Evolutionary conservation across 2,797 vertebrate species (phyloP), one percentile per base, ranked within the genome.

Genomic region (Artibeus jamaicensis): DNA sequence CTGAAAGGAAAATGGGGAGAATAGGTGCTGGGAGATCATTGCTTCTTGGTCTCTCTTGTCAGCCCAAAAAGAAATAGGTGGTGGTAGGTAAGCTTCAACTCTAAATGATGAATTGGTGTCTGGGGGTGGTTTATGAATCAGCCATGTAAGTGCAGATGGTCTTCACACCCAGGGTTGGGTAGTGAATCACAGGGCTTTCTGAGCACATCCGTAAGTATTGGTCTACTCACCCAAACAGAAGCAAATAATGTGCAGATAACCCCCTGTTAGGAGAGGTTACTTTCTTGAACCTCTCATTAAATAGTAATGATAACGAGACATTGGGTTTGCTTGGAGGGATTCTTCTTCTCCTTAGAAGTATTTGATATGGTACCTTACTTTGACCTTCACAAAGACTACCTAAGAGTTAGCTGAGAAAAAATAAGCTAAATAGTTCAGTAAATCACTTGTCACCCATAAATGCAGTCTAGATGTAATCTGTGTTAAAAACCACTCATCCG

Each of bases 281-380:
- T 32, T 50, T 46, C 44, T 74, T 65, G 46, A 55, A 62, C 39
- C 37, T 73, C 93, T 92, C 88, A 86, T 9, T 71, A 26, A n/a
- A 50, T n/a, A 78, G 57, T 42, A 24, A 79, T 74, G 24, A 34
- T 86, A 67, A 53, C 68, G 65, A 70, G 12, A 50, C 39, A 4
- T 67, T 73, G 9, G 26, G 42, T 53, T 57, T 21, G 10, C 81
- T 57, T 71, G 42, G 42, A 68, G 37, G 53, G 32, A 12, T 44
- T 19, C 37, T 93, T 19, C 37, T 93, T 57, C 81, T 89, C 55
- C 79, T 92, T 68, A 86, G 70, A 86, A 89, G 73, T 89, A 77
- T 26, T 65, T 65, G 8, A 71, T 74, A 29, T 46, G 50, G 8
- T 42, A 55, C 79, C 46, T 68, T 70, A n/a, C 53, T 85, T 55